phyloP scores from a whole-genome alignment of 2,888 invertebrate genomes.

The Cyrtodaria siliqua region DNA sequence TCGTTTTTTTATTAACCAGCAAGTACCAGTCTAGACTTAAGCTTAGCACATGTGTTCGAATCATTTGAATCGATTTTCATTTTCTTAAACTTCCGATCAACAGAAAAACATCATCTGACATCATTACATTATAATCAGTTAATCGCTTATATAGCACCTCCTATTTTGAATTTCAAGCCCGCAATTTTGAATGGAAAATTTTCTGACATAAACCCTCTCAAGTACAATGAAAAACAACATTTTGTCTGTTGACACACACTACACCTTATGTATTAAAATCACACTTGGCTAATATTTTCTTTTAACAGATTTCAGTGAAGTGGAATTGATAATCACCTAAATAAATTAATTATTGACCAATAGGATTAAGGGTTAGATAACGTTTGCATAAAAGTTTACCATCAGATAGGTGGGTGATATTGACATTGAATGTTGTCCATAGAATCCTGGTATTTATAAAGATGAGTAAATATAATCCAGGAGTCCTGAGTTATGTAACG shows the following conservation, averaged over 20 bases:
- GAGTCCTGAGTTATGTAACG: too few species aligned
- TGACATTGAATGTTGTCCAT: too few species aligned
- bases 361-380: slow-evolving; percentile 41
- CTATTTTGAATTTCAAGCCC: too few species aligned
- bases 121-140: slow-evolving; percentile 5
- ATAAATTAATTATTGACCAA: slow-evolving; percentile 59
- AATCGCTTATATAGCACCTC: background rate
- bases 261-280: slow-evolving; percentile 35
- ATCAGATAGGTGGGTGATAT: too few species aligned
- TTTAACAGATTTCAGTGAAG: slow-evolving; percentile 28
- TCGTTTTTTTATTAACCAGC: too few species aligned
- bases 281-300: slow-evolving; percentile 22
- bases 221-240: slow-evolving; percentile 24
- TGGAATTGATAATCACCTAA: slow-evolving; percentile 18
- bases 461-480: too few species aligned
- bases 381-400: slow-evolving; percentile 28
- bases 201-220: too few species aligned
- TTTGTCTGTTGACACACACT: slow-evolving; percentile 24
- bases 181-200: too few species aligned
- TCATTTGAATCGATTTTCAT: too few species aligned
- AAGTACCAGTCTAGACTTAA: slow-evolving; percentile 16
- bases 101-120: slow-evolving; percentile 8
- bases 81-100: too few species aligned
- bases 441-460: too few species aligned
- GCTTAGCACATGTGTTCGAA: slow-evolving; percentile 2